Evolutionary conservation across 1,140 invertebrate species (phyloP).

Genomic region (Bombus vancouverensis): DNA sequence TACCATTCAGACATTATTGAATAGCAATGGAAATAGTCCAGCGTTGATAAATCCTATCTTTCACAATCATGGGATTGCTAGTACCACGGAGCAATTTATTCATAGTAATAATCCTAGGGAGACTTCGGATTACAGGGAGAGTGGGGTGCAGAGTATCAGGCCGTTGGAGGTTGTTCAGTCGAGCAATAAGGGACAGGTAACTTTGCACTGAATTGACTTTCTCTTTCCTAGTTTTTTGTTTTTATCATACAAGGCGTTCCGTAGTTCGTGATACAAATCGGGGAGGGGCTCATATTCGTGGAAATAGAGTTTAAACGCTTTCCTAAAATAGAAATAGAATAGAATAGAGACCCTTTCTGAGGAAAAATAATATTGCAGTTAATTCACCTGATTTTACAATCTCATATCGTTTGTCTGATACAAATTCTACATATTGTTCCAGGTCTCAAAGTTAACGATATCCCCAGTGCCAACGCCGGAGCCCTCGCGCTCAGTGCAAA

Average conservation of each 20-base stretch:
- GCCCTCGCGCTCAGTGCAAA: constrained; percentile 49
- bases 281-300: too few species aligned
- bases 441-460: constrained; percentile 79
- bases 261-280: too few species aligned
- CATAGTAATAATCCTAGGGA: constrained; percentile 78
- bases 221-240: neutral
- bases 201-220: neutral
- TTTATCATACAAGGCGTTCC: neutral
- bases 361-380: too few species aligned
- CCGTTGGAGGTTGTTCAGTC: constrained; percentile 76
- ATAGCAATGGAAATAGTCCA: constrained; percentile 73
- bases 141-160: constrained; percentile 67
- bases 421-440: neutral
- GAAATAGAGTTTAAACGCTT: too few species aligned
- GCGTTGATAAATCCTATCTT: constrained; percentile 78
- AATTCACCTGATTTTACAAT: neutral
- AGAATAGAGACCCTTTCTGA: too few species aligned
- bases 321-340: too few species aligned
- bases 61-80: constrained; percentile 76
- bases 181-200: constrained; percentile 76
- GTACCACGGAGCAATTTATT: constrained; percentile 77
- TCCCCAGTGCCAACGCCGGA: constrained; percentile 75
- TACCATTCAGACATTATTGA: constrained; percentile 78
- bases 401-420: too few species aligned
- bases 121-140: constrained; percentile 72